These are phyloP conservation scores for Bubalus kerabau DNA, from an alignment of 2,113 vertebrate species.

Conservation along the genomic window DNA sequence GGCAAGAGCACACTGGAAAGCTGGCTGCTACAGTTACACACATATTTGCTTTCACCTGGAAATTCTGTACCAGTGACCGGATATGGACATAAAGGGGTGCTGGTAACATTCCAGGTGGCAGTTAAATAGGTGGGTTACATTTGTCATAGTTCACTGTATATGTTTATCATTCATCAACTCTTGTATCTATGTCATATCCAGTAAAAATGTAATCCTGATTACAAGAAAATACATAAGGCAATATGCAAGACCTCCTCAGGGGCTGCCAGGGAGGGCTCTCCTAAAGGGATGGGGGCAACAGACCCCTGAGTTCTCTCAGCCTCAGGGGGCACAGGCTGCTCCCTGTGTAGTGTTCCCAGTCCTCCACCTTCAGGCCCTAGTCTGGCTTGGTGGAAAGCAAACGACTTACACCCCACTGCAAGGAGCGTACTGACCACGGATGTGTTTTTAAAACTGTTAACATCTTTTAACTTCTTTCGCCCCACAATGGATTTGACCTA, in stretches of 20 bases:
- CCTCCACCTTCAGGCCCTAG: neutral
- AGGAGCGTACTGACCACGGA: neutral
- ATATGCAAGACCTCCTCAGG: neutral
- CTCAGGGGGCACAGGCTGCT: neutral
- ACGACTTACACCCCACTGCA: neutral
- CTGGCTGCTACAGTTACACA: neutral
- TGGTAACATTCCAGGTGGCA: too few species aligned
- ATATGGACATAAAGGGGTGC: neutral
- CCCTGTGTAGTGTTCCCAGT: too few species aligned
- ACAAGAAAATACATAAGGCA: neutral
- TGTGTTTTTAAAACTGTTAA: neutral
- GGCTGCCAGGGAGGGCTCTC: neutral
- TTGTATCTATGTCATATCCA: neutral
- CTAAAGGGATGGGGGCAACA: neutral
- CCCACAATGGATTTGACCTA: neutral
- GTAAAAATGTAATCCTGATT: neutral
- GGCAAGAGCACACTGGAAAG: neutral
- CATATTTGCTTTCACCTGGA: neutral
- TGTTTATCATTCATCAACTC: neutral
- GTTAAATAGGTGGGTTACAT: neutral
- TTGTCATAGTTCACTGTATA: neutral
- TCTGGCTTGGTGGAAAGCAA: neutral
- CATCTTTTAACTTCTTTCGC: neutral
- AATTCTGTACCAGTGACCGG: neutral
- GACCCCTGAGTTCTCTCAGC: neutral